Base-by-base conservation (phyloP, 2,888 invertebrate species). In the Harpalus rufipes region DNA sequence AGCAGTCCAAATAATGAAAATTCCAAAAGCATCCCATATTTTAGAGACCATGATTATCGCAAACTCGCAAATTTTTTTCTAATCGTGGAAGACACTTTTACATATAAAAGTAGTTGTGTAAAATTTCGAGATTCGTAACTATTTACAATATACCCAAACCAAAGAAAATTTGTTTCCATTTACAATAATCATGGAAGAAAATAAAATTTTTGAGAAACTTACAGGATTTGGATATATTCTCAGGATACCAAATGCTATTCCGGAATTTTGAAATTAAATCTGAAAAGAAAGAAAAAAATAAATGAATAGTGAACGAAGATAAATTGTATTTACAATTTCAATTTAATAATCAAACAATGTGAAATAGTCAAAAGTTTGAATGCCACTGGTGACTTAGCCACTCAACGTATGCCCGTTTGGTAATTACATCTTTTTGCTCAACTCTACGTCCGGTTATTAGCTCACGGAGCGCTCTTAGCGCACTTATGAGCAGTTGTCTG, bases 81-180 rank as follows among this genome's bases (percentile, higher is more conserved):
- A 63, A 78, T 61, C 63, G 32, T 84, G 84, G 84, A 84, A 84
- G 84, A 84, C 83, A 44, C 84, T 63, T 78, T 78, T 51, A 84
- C 78, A 78, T 44, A 78, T 83, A 82, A 39, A 61, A 61, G 56
- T 72, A 74, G 41, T 21, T 84, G n/a, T 76, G 18, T 59, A 56
- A 58, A 63, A 78, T 61, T 84, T 76, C 63, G 51, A 65, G 12
- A 72, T 82, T 82, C 8, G 14, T 58, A 18, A 44, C 21, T 83
- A 84, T 84, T 25, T 84, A 84, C 84, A 84, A 61, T 32, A 14
- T 65, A 58, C 18, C 32, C 76, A 41, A 83, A 59, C 44, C 21
- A 61, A 83, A 84, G 44, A 44, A 72, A 76, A 78, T 63, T 51
- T 61, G 21, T 76, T 41, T 14, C 16, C 21, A 41, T 76, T 61